These are phyloP conservation scores for Thymallus thymallus DNA, from an alignment of 2,113 vertebrate genomes.

Conservation along the genomic window DNA sequence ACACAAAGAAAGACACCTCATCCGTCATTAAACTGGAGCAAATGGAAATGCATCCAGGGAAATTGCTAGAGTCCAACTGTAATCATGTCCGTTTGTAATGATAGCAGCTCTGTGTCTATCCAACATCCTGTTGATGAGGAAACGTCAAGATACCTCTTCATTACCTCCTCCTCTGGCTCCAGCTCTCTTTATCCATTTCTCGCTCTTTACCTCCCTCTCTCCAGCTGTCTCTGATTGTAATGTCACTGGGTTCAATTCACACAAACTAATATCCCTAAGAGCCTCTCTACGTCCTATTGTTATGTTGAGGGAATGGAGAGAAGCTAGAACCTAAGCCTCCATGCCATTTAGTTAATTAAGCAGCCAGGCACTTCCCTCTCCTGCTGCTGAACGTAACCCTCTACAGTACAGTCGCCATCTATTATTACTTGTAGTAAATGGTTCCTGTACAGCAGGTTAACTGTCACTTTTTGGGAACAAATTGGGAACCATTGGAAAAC, in stretches of 20 bases:
- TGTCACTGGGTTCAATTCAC: conserved; percentile 1
- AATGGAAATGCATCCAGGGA: too few species aligned
- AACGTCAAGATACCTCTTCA: background rate
- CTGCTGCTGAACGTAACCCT: conserved; percentile 28
- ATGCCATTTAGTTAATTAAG: conserved; percentile 54
- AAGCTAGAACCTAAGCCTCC: conserved; percentile 19
- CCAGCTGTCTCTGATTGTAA: background rate
- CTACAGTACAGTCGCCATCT: background rate
- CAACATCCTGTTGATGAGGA: too few species aligned
- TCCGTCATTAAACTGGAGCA: too few species aligned
- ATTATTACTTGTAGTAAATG: background rate
- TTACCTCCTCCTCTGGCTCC: background rate
- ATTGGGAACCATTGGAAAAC: too few species aligned
- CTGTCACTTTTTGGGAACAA: too few species aligned
- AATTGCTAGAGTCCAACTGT: too few species aligned
- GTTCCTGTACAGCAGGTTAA: background rate
- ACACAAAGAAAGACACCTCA: conserved; percentile 7
- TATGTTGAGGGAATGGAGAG: background rate
- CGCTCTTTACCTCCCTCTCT: background rate
- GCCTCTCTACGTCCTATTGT: conserved; percentile 4
- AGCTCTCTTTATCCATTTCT: background rate
- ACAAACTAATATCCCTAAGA: conserved; percentile 17
- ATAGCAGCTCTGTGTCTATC: too few species aligned
- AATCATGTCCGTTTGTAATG: too few species aligned
- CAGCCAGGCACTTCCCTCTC: conserved; percentile 28